These are phyloP conservation scores for Hypselothyrea guttata DNA, from an alignment of 2,888 invertebrate genomes.

Conservation along the genomic window DNA sequence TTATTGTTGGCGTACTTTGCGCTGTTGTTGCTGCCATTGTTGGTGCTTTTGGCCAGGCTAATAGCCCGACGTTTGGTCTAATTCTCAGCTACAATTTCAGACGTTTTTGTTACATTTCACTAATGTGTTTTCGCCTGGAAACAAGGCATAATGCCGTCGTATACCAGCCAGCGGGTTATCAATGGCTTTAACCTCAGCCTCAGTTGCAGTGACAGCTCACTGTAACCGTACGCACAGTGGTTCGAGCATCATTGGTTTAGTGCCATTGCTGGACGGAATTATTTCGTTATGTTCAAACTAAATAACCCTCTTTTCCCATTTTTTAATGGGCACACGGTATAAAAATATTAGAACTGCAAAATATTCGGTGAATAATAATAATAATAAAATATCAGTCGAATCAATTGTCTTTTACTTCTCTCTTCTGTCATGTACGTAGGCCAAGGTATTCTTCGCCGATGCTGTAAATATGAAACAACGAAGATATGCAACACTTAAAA, in stretches of 20 bases:
- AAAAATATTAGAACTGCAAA: too few species aligned
- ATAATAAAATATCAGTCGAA: too few species aligned
- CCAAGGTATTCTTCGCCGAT: too few species aligned
- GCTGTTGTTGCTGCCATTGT: background rate
- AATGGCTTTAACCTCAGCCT: conserved; percentile 23
- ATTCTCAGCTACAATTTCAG: conserved; percentile 49
- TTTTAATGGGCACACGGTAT: too few species aligned
- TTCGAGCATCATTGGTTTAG: background rate
- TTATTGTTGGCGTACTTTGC: conserved; percentile 29
- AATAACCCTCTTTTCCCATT: too few species aligned
- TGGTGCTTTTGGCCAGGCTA: conserved; percentile 25
- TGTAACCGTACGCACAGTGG: conserved; percentile 33
- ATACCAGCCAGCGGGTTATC: conserved; percentile 48
- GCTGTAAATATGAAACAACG: too few species aligned
- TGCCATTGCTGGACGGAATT: too few species aligned
- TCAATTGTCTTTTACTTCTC: too few species aligned
- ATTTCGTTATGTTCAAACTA: too few species aligned
- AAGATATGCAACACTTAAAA: too few species aligned
- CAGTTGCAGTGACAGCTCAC: background rate
- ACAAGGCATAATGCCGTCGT: conserved; percentile 54
- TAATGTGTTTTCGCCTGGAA: conserved; percentile 62
- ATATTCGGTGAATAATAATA: too few species aligned
- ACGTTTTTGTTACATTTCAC: conserved; percentile 62
- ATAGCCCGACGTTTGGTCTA: conserved; percentile 40
- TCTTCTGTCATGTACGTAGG: too few species aligned